Evolutionary conservation across 1,140 invertebrate genomes (phyloP), one percentile per base, ranked within the genome.

Genomic region (Trypoxylus dichotomus): DNA sequence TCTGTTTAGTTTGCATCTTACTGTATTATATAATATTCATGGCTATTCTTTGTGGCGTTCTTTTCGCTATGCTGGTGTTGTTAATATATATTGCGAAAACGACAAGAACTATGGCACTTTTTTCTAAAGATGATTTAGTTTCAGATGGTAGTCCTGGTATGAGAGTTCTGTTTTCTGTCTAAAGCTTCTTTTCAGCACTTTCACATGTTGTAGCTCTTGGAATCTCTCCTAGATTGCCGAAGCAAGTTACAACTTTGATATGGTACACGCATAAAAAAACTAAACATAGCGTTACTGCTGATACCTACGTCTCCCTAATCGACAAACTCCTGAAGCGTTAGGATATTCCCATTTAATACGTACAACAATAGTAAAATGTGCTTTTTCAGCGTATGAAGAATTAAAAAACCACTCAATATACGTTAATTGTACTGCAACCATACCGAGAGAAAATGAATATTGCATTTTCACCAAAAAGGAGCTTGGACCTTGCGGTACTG

Each of bases 401-500:
- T 6, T 43, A 21, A n/a, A n/a, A n/a, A 29, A 74, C 21, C 32
- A 43, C 47, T 47, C 41, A 25, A 7, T 54, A 11, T 74, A 77
- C 32, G 68, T 72, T 29, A n/a, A 77, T 58, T 77, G 76, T 29
- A 25, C 25, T 13, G 54, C 21, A 68, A 25, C 19, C 2, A 29
- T 13, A 21, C 24, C 42, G 2, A 77, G 58, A 58, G 13, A 43
- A 24, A n/a, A 42, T 11, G n/a, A 77, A 60, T 29, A 13, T 27
- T 77, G 76, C 43, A 47, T 47, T 2, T 77, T 77, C 74, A 42
- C 2, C 11, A 77, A 32, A 13, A n/a, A 54, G n/a, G 68, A 73
- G 32, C n/a, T 77, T 8, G 76, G 76, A 58, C 76, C 76, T 58
- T 77, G 76, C 27, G 76, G 68, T 19, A 32, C n/a, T 32, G 25